Base-by-base conservation (phyloP, 1,140 invertebrate species). In the Cheumatopsyche charites region DNA sequence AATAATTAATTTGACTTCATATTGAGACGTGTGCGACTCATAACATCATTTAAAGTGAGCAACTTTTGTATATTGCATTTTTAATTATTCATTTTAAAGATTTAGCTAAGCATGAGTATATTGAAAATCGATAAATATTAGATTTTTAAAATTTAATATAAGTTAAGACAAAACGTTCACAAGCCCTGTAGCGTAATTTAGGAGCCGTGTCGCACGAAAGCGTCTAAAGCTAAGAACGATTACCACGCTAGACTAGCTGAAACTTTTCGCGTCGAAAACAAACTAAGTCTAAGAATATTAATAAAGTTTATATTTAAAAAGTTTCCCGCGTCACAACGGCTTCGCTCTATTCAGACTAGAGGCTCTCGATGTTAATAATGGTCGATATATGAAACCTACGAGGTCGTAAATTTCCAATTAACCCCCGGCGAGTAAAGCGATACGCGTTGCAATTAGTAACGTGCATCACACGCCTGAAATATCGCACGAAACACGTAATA, bases 271-370 rank as follows among this genome's bases (percentile, higher is more conserved):
- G 29, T 36, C 29, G 29, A 36, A 36, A 36, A 36, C 29, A 36
- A 36, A 36, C 29, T n/a, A 47, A 47, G 43, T 15, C 43, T 15
- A 47, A 21, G 55, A 58, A 58, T 58, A 58, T 58, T 58, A 58
- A 58, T 58, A 58, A 58, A 58, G 55, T 58, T 58, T 58, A 23
- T 58, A 58, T 58, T 58, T 25, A 19, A 58, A 58, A 58, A 58
- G 55, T 58, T 58, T 58, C 12, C 25, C 21, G 55, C 12, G 21
- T n/a, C 1, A 55, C 7, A 23, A n/a, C n/a, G 55, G 55, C 23
- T 21, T 15, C 9, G n/a, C 19, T 52, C 23, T 58, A 58, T 58
- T 58, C 21, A 58, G 12, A n/a, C 19, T 9, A 12, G 19, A 23
- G 25, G 55, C 55, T n/a, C 21, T 25, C 55, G 23, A 58, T 58